Evolutionary conservation across 2,888 invertebrate species (phyloP), one percentile per base, ranked within the genome.

Genomic region (Tubulanus polymorphus): DNA sequence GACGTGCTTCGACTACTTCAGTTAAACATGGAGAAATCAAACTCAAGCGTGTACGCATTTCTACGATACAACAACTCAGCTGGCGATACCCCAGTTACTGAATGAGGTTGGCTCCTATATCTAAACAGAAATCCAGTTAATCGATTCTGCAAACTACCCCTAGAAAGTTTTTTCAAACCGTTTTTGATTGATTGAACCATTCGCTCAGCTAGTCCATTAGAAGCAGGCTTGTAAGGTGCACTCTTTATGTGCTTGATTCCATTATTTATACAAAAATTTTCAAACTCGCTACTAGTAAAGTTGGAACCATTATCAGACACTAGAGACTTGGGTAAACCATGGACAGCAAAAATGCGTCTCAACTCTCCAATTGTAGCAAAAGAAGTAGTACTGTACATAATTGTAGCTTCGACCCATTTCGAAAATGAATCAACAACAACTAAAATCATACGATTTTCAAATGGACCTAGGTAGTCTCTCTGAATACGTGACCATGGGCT

Each of bases 331-430:
- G 69, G 72, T 26, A 65, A 46, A 2, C 70, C 68, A 50, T 56
- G 60, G 8, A 41, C 32, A 0, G 64, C 52, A 30, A 70, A 60
- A 27, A 64, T 25, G 18, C 46, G 12, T 1, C 29, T 32, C 20
- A 69, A 45, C 12, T 55, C 28, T 2, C 23, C 28, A 12, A 66
- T 63, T 1, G 65, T 63, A 5, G 51, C 48, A 3, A 54, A 52
- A 0, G 61, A 53, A 6, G 61, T 59, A 35, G 62, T 55, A 5
- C 45, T 28, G 1, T n/a, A 20, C 54, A 67, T 62, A n/a, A 48
- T 29, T 1, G 62, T 48, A 1, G 75, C 69, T 64, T 80, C 79
- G 0, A 73, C 65, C 76, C 77, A 81, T 56, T 80, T 81, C 0
- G 77, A 76, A 57, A 66, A 69, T n/a, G 75, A 63, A 46, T 66